A percentile compares a stretch with the other conserved stretches of the same genome.
phyloP scores from a whole-genome alignment of 2,113 vertebrate genomes.

The Lates calcarifer region DNA sequence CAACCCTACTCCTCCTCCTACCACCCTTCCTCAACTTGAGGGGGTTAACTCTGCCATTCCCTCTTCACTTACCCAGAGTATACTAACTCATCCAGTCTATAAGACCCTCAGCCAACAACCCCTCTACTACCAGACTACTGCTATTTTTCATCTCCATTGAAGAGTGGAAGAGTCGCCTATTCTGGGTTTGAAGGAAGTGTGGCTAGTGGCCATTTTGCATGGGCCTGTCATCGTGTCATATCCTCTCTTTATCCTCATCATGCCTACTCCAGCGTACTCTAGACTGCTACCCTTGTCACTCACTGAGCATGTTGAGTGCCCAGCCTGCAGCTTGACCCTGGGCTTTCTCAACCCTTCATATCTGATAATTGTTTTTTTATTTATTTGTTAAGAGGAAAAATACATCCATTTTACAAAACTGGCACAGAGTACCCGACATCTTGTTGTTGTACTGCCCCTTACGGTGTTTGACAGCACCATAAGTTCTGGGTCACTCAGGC shows the following conservation, averaged over 20 bases:
- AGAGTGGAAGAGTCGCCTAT: slow-evolving; percentile 83
- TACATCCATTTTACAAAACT: slow-evolving; percentile 17
- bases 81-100: slow-evolving; percentile 74
- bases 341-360: slow-evolving; percentile 19
- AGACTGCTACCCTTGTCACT: slow-evolving; percentile 79
- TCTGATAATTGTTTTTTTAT: slow-evolving; percentile 39
- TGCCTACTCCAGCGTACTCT: slow-evolving; percentile 67
- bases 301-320: slow-evolving; percentile 89
- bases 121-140: slow-evolving; percentile 45
- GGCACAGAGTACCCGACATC: slow-evolving; percentile 23
- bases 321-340: slow-evolving; percentile 46
- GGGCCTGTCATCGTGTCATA: slow-evolving; percentile 66
- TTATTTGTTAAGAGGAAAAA: slow-evolving; percentile 28
- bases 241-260: slow-evolving; percentile 62
- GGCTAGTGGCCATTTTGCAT: slow-evolving; percentile 84
- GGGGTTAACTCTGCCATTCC: slow-evolving; percentile 69
- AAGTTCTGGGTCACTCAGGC: slow-evolving; percentile 35
- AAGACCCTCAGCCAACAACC: slow-evolving; percentile 59
- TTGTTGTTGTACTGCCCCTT: slow-evolving; percentile 15
- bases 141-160: slow-evolving; percentile 74
- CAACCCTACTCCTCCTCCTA: slow-evolving; percentile 66
- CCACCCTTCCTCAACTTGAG: slow-evolving; percentile 62
- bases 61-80: slow-evolving; percentile 77
- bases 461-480: slow-evolving; percentile 16
- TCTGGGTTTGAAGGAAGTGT: slow-evolving; percentile 77